These are phyloP conservation scores for Vanessa atalanta DNA, from an alignment of 1,140 invertebrate species.

Conservation along the genomic window DNA sequence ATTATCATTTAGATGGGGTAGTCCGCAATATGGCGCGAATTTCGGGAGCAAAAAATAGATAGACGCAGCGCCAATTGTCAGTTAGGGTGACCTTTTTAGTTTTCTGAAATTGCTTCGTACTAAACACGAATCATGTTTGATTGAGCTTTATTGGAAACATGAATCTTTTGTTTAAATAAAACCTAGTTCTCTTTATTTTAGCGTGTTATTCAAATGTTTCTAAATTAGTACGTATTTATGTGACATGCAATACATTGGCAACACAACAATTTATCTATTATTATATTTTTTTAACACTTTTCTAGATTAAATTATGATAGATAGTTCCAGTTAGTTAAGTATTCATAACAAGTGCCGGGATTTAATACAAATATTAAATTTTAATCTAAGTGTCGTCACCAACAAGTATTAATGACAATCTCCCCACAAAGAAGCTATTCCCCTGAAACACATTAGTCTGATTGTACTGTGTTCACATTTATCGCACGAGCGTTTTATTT, in stretches of 20 bases:
- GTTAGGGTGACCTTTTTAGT: constrained; percentile 52
- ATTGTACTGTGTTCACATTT: constrained; percentile 14
- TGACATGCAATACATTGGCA: neutral
- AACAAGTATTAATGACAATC: constrained; percentile 73
- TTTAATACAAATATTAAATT: constrained; percentile 76
- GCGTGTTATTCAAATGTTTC: neutral
- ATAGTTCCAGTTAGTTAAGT: constrained; percentile 45
- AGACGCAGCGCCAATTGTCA: constrained; percentile 34
- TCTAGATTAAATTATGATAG: constrained; percentile 28
- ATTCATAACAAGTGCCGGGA: constrained; percentile 59
- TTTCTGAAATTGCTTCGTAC: constrained; percentile 47
- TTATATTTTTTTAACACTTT: too few species aligned
- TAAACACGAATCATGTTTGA: constrained; percentile 47
- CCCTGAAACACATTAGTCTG: constrained; percentile 71
- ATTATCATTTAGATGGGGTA: constrained; percentile 79
- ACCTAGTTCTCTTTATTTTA: neutral
- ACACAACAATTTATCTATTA: too few species aligned
- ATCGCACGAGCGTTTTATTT: neutral
- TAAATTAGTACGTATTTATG: neutral
- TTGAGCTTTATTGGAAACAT: constrained; percentile 40
- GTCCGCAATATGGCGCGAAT: constrained; percentile 72
- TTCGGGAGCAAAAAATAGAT: constrained; percentile 64
- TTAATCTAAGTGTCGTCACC: constrained; percentile 71
- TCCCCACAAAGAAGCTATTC: constrained; percentile 73
- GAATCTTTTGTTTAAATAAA: neutral